Percentiles rank a stretch among this genome's conserved stretches.
Conservation (phyloP, 2,797 vertebrate genomes). For the Lacerta bilineata region DNA sequence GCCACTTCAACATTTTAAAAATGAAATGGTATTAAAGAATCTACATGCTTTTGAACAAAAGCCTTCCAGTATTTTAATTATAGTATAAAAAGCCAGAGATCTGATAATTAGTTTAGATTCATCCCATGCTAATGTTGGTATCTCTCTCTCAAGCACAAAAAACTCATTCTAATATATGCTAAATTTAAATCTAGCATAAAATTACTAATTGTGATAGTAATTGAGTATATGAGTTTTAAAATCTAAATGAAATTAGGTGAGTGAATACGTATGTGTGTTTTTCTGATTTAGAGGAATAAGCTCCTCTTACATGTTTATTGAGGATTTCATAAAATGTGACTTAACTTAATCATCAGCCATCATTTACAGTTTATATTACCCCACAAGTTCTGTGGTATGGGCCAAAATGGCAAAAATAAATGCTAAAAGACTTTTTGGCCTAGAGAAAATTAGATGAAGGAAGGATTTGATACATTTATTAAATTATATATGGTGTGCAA, state of each 20-base stretch:
- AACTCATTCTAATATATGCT: not conserved
- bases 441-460: not conserved
- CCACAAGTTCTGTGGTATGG: not conserved
- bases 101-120: conserved; percentile 12
- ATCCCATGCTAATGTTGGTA: not conserved
- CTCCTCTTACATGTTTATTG: not conserved
- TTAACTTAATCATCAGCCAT: not conserved
- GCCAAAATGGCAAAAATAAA: not conserved
- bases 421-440: no score
- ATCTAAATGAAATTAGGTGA: not conserved
- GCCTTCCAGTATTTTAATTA: conserved; percentile 8
- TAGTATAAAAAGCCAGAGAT: not conserved
- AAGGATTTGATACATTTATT: not conserved
- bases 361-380: not conserved
- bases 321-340: not conserved
- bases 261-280: not conserved
- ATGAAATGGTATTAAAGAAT: conserved; percentile 21
- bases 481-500: not conserved
- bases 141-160: not conserved
- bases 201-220: not conserved
- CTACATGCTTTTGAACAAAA: not conserved
- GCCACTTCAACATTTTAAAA: not conserved
- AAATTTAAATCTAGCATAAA: conserved; percentile 12
- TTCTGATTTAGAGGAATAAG: not conserved
- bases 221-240: conserved; percentile 5